Evolutionary conservation across 1,140 invertebrate genomes (phyloP).

Genomic region (Augochlora pura): DNA sequence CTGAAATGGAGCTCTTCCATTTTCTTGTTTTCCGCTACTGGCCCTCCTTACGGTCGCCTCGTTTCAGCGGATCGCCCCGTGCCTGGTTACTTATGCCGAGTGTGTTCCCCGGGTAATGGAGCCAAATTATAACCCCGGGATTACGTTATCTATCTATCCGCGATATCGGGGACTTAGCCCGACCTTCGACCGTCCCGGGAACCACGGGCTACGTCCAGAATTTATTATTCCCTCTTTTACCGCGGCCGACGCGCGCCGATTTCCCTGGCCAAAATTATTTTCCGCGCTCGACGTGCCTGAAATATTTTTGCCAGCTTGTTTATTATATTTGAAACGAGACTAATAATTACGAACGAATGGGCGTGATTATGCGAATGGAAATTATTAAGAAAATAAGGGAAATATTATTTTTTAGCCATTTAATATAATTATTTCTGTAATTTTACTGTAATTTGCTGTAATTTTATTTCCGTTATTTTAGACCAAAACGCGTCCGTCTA

Average conservation of each 20-base stretch:
- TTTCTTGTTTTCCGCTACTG: slow-evolving; percentile 24
- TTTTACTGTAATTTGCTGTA: too few relatives aligned
- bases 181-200: slow-evolving; percentile 18
- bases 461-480: too few relatives aligned
- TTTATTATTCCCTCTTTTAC: slow-evolving; percentile 25
- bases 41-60: slow-evolving; percentile 2
- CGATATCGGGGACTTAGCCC: slow-evolving; percentile 37
- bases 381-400: too few relatives aligned
- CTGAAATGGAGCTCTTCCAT: slow-evolving; percentile 12
- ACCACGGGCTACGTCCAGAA: slow-evolving; percentile 22
- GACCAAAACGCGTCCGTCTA: too few relatives aligned
- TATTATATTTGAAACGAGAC: too few relatives aligned
- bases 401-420: too few relatives aligned
- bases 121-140: slow-evolving; percentile 60
- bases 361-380: too few relatives aligned
- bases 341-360: too few relatives aligned
- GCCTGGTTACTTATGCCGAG: slow-evolving; percentile 52
- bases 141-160: slow-evolving; percentile 59
- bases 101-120: slow-evolving; percentile 51
- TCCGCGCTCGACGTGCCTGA: too few relatives aligned
- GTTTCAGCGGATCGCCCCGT: not conserved
- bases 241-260: too few relatives aligned
- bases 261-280: not conserved
- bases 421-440: too few relatives aligned
- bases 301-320: too few relatives aligned